These are phyloP conservation scores for Polypterus bichir DNA, from an alignment of 2,113 vertebrate genomes.

Conservation along the genomic window DNA sequence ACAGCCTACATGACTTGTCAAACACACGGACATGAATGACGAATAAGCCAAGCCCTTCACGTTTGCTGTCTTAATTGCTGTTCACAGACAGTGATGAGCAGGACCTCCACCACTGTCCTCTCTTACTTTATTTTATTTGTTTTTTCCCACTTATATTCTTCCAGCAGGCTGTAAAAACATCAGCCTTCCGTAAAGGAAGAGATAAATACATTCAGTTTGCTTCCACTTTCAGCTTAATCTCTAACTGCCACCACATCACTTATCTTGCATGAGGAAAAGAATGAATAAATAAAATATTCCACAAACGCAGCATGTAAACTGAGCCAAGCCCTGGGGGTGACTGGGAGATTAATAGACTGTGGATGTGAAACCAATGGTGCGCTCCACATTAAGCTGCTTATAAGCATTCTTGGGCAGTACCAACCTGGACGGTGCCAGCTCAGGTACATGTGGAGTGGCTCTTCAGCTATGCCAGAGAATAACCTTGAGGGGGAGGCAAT, in stretches of 20 bases:
- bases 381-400: conserved; percentile 18
- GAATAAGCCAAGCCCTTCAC: no score
- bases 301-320: conserved; percentile 7
- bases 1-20: no score
- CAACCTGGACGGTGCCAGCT: neutral
- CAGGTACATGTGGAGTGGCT: neutral
- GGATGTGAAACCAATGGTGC: conserved; percentile 1
- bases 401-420: conserved; percentile 5
- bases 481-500: no score
- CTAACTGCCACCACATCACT: conserved; percentile 2
- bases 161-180: no score
- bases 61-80: no score
- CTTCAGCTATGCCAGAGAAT: no score
- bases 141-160: no score
- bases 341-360: conserved; percentile 15
- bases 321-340: conserved; percentile 11
- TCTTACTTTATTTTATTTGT: no score
- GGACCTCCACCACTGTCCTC: no score
- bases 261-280: conserved; percentile 4
- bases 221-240: conserved; percentile 9
- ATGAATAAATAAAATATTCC: conserved; percentile 16
- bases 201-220: neutral
- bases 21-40: no score
- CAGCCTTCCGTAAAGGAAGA: neutral
- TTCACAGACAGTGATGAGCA: no score